A percentile compares a stretch with the other conserved stretches of the same genome.
Evolutionary conservation across 2,888 invertebrate species (phyloP).

Genomic region (Ditula angustiorana): DNA sequence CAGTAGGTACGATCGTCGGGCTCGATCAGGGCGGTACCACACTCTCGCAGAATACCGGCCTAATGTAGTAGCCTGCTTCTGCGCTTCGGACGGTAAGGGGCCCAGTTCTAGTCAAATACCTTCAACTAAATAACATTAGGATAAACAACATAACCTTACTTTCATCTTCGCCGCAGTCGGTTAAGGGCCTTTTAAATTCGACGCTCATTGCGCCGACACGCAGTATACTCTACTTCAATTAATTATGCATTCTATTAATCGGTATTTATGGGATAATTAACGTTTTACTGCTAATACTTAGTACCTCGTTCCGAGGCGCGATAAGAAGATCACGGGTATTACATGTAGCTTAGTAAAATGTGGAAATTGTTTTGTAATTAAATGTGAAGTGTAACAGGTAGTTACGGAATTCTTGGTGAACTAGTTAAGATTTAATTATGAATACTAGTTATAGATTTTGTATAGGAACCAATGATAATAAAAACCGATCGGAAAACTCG

Average conservation of each 20-base stretch:
- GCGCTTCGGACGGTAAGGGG: too few species aligned
- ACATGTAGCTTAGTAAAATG: not conserved
- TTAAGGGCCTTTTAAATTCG: not conserved
- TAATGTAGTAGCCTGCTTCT: too few species aligned
- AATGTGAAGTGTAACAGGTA: not conserved
- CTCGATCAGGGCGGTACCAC: too few species aligned
- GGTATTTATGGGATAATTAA: conserved; percentile 55
- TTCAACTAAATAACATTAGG: too few species aligned
- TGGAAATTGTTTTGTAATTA: not conserved
- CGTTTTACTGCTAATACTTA: conserved; percentile 42
- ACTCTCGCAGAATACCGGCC: too few species aligned
- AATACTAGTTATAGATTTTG: too few species aligned
- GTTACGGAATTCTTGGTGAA: too few species aligned
- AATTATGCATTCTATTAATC: conserved; percentile 53
- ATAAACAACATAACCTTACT: not conserved
- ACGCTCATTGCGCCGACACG: not conserved
- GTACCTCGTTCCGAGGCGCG: conserved; percentile 9
- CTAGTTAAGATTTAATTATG: too few species aligned
- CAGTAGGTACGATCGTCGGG: too few species aligned
- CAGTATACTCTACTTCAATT: conserved; percentile 44
- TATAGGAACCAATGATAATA: too few species aligned
- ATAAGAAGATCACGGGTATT: conserved; percentile 37
- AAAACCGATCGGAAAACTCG: too few species aligned
- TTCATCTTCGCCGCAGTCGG: not conserved
- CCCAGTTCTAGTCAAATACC: too few species aligned